Conservation (phyloP, 2,888 invertebrate genomes). For the Blomia tropicalis region DNA sequence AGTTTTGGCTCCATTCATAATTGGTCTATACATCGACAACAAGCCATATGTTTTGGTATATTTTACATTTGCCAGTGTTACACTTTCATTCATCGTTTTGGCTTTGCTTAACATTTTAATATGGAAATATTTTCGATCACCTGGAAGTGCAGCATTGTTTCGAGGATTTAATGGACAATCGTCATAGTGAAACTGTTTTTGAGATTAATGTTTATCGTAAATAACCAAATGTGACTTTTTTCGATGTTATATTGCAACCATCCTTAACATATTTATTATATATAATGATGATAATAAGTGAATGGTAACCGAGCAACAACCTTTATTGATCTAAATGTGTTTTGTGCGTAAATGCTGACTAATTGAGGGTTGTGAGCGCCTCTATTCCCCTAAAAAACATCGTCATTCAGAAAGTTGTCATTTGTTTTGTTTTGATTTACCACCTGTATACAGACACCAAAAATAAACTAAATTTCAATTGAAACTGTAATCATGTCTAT, state of each 20-base stretch:
- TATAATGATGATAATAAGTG: not conserved
- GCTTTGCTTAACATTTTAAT: not conserved
- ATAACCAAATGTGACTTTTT: too few species aligned
- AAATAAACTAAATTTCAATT: not conserved
- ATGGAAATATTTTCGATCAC: not conserved
- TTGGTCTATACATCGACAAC: conserved; percentile 9
- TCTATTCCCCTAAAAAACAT: not conserved
- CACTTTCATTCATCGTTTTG: not conserved
- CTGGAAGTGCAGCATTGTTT: not conserved
- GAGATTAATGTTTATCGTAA: too few species aligned
- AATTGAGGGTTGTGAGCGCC: not conserved
- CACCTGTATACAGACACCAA: not conserved
- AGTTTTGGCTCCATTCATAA: conserved; percentile 16
- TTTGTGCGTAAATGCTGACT: not conserved
- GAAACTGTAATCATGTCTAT: not conserved
- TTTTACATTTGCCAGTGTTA: not conserved
- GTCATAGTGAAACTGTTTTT: not conserved
- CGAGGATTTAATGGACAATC: not conserved
- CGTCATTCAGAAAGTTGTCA: not conserved
- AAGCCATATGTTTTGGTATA: not conserved
- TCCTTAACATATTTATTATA: not conserved
- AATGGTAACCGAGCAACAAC: conserved; percentile 9
- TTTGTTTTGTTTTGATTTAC: not conserved
- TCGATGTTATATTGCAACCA: not conserved
- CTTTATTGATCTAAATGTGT: not conserved